Evolutionary conservation across 92 coral and sea anemone genomes (phyloP), one percentile per base, ranked within the genome.

Genomic region (Blastomussa wellsi): DNA sequence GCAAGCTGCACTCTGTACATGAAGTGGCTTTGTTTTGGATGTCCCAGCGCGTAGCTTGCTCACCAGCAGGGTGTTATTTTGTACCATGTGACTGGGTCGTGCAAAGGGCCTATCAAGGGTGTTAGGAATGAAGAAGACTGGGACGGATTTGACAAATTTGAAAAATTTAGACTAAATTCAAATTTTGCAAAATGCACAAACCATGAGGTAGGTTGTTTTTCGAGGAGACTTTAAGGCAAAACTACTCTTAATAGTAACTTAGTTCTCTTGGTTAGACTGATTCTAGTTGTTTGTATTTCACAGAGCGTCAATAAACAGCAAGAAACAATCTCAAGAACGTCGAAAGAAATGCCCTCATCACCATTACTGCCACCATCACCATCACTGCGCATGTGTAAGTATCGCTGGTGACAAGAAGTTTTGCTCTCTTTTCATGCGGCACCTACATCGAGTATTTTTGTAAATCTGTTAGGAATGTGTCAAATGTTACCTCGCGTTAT

Each of bases 381-480:
- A 76, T 66, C 83, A 77, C 66, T 78, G 88, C 39, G 42, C 41
- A 16, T 85, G 88, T 41, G 86, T 83, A 83, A 55, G 86, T 83
- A 5, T 16, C 7, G 5, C 13, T 17, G 19, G 2, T 29, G 29
- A 7, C 15, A 13, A 4, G 7, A 24, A 48, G 57, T 42, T 24
- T 12, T 6, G 14, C 8, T 13, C 41, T 7, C 5, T 35, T 39
- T 78, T n/a, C 33, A 57, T 57, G 65, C 5, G 29, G 65, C 28
- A 5, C 66, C 7, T 12, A 24, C 66, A 24, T 22, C 32, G 66
- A 59, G 12, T 59, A 59, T n/a, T 59, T 59, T 2, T 14, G 19
- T 7, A 6, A n/a, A 59, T 5, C 26, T 59, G n/a, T 4, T 4
- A 59, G 10, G 3, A 55, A 55, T 55, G 29, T 11, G 10, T 59